Conservation (phyloP, 1,140 invertebrate species). For the Maconellicoccus hirsutus region DNA sequence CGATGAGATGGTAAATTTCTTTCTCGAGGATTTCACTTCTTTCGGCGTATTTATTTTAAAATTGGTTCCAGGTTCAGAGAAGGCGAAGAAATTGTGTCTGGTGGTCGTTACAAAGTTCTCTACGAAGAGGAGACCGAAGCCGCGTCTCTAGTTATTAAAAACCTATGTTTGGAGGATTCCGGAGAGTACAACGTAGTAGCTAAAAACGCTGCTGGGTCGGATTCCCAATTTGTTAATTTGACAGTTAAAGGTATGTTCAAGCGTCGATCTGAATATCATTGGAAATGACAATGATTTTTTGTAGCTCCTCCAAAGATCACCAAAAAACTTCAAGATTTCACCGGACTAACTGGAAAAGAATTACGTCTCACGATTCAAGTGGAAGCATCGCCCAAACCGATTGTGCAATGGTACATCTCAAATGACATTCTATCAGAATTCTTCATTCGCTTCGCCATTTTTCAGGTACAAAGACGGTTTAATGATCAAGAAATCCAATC, state of each 20-base stretch:
- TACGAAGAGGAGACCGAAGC: constrained; percentile 90
- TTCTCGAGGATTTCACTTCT: not conserved
- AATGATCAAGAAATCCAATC: constrained; percentile 49
- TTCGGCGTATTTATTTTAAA: constrained; percentile 12
- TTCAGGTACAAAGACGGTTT: constrained; percentile 67
- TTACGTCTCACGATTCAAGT: constrained; percentile 64
- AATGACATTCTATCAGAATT: not conserved
- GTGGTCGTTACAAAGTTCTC: constrained; percentile 67
- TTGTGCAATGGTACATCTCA: constrained; percentile 64
- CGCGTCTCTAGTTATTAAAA: constrained; percentile 81
- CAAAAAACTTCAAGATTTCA: constrained; percentile 47
- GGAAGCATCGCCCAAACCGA: constrained; percentile 69
- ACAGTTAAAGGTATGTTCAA: constrained; percentile 53
- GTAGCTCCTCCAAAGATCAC: constrained; percentile 65
- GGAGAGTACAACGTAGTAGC: constrained; percentile 75
- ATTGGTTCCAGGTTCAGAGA: constrained; percentile 51
- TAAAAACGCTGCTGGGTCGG: constrained; percentile 78
- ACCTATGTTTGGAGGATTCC: constrained; percentile 65
- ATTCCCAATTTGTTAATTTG: constrained; percentile 57
- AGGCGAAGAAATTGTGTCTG: constrained; percentile 64
- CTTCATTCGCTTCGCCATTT: constrained; percentile 23
- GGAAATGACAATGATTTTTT: constrained; percentile 27
- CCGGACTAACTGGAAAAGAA: constrained; percentile 54
- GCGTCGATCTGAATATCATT: not conserved
- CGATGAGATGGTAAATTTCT: constrained; percentile 64